A percentile compares a stretch with the other conserved stretches of the same genome.
Evolutionary conservation across 1,140 invertebrate species (phyloP).

Genomic region (Calycopis cecrops): DNA sequence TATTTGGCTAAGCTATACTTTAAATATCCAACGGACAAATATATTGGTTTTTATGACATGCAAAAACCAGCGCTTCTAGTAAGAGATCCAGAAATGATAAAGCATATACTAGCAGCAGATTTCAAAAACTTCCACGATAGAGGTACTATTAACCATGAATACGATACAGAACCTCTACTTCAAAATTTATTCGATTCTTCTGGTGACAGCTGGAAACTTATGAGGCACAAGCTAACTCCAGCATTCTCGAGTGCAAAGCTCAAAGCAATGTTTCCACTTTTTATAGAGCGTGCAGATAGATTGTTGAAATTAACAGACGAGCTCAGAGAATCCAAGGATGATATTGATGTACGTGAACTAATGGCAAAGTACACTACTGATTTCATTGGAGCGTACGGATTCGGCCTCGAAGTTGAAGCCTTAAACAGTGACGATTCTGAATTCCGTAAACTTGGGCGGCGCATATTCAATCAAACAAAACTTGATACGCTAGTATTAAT

Average conservation of each 20-base stretch:
- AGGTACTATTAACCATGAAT: constrained; percentile 20
- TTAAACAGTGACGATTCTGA: constrained; percentile 4
- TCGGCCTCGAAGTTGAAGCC: constrained; percentile 2
- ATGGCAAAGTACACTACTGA: too few relatives aligned
- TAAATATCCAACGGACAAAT: constrained; percentile 25
- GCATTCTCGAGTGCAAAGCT: too few relatives aligned
- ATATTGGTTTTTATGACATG: constrained; percentile 26
- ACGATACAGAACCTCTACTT: constrained; percentile 35
- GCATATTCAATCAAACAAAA: background rate
- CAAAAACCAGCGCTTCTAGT: constrained; percentile 40
- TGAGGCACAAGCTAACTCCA: too few relatives aligned
- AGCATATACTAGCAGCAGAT: constrained; percentile 73
- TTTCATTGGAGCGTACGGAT: constrained; percentile 2
- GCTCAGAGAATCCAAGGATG: background rate
- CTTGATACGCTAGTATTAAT: background rate
- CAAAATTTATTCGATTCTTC: too few relatives aligned
- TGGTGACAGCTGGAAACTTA: too few relatives aligned
- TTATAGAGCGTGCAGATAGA: constrained; percentile 35
- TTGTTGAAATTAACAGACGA: constrained; percentile 4
- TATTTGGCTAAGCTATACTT: constrained; percentile 24
- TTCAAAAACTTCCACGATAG: constrained; percentile 67
- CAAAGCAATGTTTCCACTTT: too few relatives aligned
- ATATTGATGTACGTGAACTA: background rate
- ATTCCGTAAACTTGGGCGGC: constrained; percentile 1
- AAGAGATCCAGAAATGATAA: constrained; percentile 74